Conservation (phyloP, 2,113 vertebrate species). For the Salminus brasiliensis region DNA sequence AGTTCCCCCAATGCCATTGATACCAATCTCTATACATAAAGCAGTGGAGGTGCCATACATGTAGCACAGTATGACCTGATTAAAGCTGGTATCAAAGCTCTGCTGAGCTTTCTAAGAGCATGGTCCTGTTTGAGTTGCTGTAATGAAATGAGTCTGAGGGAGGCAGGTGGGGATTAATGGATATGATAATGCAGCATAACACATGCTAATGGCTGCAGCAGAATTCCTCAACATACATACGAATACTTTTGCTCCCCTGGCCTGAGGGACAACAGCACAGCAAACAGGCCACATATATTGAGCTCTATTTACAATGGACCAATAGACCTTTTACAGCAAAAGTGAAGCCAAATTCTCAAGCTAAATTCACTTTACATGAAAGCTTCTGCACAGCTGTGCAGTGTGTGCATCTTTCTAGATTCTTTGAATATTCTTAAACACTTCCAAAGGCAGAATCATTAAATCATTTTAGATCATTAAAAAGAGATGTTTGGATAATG, state of each 20-base stretch:
- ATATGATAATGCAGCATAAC: conserved; percentile 83
- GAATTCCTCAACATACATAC: conserved; percentile 64
- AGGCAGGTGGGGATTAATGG: conserved; percentile 83
- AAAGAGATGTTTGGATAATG: too few relatives aligned
- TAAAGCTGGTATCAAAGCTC: background rate
- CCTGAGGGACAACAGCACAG: conserved; percentile 43
- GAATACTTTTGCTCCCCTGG: conserved; percentile 30
- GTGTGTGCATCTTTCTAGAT: too few relatives aligned
- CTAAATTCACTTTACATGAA: background rate
- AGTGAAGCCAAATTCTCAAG: conserved; percentile 1
- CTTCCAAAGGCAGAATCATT: too few relatives aligned
- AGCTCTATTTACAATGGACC: conserved; percentile 28
- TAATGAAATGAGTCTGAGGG: conserved; percentile 74
- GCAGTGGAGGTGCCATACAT: background rate
- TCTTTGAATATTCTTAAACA: too few relatives aligned
- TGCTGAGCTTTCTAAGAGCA: conserved; percentile 24
- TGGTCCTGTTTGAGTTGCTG: conserved; percentile 64
- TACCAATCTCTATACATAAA: background rate
- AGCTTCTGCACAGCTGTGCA: too few relatives aligned
- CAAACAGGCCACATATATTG: conserved; percentile 43
- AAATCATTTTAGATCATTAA: too few relatives aligned
- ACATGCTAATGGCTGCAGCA: conserved; percentile 73
- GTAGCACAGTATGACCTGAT: background rate
- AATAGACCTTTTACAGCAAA: conserved; percentile 16
- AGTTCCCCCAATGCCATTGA: background rate